Base-by-base conservation (phyloP, 2,113 vertebrate genomes). In the Andinoacara biseriatus region DNA sequence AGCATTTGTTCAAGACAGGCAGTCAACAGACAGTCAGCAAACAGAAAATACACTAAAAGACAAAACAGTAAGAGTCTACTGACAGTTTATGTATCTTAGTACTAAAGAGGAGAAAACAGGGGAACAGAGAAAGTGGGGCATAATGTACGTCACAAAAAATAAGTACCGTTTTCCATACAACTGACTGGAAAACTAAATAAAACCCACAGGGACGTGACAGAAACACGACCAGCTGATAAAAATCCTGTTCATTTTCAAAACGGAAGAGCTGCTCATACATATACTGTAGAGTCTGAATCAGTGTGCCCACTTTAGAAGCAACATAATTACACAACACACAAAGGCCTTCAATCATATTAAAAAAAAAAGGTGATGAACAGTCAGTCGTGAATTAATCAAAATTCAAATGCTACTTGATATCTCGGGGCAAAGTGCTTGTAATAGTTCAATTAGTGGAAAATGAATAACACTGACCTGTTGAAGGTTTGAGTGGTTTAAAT, bases 401-500 rank as follows among this genome's bases (percentile, higher is more conserved):
- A 52, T 63, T 87, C 46, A 84, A 91, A 74, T 17, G 35, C 62
- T 61, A 72, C 85, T 87, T 82, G 46, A 85, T 75, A 84, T 56
- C 24, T 67, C 56, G 24, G 22, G 29, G 52, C 38, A 77, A 40
- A 46, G 24, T 46, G 20, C 52, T 58, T 26, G 20, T 56, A 31
- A 79, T 46, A 20, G 63, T 52, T 26, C 38, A 24, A 57, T 58
- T 22, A 74, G 38, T 18, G 29, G 5, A 11, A 65, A 65, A 74
- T 35, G 1, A 77, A 46, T 15, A 61, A 10, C 29, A 52, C 35
- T 40, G 78, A 15, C 15, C 1, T 38, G 24, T 2, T 52, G 52
- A 52, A 38, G 22, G 46, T 7, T 60, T 17, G 18, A 86, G 62
- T 65, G 59, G 40, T 54, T 77, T 52, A 22, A 72, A 72, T 52